Percentiles rank a stretch among this genome's conserved stretches.
Conservation (phyloP, 2,888 invertebrate species). For the Drosophila tanythrix region DNA sequence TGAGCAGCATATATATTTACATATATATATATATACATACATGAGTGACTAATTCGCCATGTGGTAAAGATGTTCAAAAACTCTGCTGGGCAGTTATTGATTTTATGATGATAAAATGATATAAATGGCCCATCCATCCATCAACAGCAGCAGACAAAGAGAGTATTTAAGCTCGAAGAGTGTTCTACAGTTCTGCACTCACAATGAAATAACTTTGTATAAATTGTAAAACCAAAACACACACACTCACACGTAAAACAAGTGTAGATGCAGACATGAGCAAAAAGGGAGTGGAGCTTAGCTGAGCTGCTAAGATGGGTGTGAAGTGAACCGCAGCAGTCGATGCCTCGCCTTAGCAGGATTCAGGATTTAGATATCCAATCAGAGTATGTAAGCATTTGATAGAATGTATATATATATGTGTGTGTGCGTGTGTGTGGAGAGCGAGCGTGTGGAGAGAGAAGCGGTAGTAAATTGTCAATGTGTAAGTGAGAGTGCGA, state of each 20-base stretch:
- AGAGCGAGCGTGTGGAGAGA: constrained; percentile 38
- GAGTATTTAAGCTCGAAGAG: constrained; percentile 20
- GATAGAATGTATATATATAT: constrained; percentile 43
- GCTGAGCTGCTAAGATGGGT: constrained; percentile 32
- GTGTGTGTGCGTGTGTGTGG: constrained; percentile 17
- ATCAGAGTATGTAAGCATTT: constrained; percentile 74
- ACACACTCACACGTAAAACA: constrained; percentile 6
- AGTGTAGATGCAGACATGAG: constrained; percentile 20
- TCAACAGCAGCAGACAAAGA: constrained; percentile 36
- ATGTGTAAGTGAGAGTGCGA: constrained; percentile 17
- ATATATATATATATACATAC: constrained; percentile 12
- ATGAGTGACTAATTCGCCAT: constrained; percentile 5
- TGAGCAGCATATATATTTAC: constrained; percentile 40
- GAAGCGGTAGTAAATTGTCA: constrained; percentile 24
- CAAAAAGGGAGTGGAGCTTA: constrained; percentile 48
- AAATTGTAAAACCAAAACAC: constrained; percentile 70
- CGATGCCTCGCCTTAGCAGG: constrained; percentile 57
- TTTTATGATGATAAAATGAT: constrained; percentile 72
- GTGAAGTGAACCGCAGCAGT: constrained; percentile 42
- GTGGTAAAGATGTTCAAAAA: constrained; percentile 49
- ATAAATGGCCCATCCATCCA: constrained; percentile 68
- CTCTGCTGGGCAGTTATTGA: constrained; percentile 69
- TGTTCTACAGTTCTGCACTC: constrained; percentile 19
- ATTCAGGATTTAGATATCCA: constrained; percentile 79
- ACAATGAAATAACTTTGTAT: constrained; percentile 77